Conservation (phyloP, 2,888 invertebrate species). For the Drosophila putrida region DNA sequence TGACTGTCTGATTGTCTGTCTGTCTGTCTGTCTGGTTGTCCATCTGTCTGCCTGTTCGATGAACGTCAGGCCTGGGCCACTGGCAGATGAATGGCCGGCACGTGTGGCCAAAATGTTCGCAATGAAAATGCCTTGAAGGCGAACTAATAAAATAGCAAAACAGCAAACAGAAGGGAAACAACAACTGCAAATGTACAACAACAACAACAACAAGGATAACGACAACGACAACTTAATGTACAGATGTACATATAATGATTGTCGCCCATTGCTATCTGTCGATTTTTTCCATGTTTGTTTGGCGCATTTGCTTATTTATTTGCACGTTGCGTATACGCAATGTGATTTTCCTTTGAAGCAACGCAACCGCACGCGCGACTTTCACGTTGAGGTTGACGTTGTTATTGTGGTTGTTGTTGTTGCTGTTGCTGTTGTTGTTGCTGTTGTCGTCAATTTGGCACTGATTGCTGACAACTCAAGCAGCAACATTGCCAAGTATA, state of each 20-base stretch:
- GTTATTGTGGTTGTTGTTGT: conserved; percentile 6
- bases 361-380: conserved; percentile 14
- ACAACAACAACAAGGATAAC: conserved; percentile 13
- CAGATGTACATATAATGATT: conserved; percentile 52
- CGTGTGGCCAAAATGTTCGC: conserved; percentile 76
- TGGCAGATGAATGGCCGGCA: conserved; percentile 74
- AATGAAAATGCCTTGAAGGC: conserved; percentile 58
- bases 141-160: conserved; percentile 71
- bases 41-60: conserved; percentile 13
- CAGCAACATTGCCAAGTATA: conserved; percentile 25
- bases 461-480: conserved; percentile 44
- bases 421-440: conserved; percentile 21
- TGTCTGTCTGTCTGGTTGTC: conserved; percentile 27
- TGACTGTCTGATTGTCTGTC: conserved; percentile 26
- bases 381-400: conserved; percentile 21
- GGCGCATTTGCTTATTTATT: conserved; percentile 63
- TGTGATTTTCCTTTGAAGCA: conserved; percentile 63
- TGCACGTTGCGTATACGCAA: conserved; percentile 75
- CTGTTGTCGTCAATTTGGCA: conserved; percentile 13
- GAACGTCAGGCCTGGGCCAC: conserved; percentile 17
- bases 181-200: conserved; percentile 21
- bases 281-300: conserved; percentile 67
- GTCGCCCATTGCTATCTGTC: conserved; percentile 73
- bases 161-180: conserved; percentile 36
- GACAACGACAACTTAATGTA: conserved; percentile 36